Conservation (phyloP, 2,113 vertebrate genomes). For the Prionailurus bengalensis region DNA sequence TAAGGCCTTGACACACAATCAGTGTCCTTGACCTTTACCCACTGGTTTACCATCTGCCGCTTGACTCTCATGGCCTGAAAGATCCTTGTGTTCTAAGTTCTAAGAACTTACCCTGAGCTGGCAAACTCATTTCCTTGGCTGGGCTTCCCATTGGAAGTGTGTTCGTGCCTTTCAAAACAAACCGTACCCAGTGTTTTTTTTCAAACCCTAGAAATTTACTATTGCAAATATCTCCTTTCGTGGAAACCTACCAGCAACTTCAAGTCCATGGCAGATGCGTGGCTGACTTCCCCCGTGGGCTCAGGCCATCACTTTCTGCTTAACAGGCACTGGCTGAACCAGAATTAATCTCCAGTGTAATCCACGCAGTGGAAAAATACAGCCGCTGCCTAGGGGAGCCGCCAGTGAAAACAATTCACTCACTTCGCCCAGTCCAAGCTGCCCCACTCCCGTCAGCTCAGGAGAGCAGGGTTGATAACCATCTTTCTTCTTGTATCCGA, state of each 20-base stretch:
- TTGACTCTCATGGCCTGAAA: slow-evolving; percentile 19
- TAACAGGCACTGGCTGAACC: slow-evolving; percentile 67
- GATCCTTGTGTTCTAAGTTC: slow-evolving; percentile 30
- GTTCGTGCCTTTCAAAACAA: slow-evolving; percentile 66
- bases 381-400: slow-evolving; percentile 55
- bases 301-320: slow-evolving; percentile 66
- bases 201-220: slow-evolving; percentile 62
- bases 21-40: slow-evolving; percentile 41
- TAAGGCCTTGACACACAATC: slow-evolving; percentile 7
- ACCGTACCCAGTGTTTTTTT: slow-evolving; percentile 42
- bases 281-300: slow-evolving; percentile 62
- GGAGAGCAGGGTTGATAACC: neutral
- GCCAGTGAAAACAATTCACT: slow-evolving; percentile 62
- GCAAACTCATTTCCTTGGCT: slow-evolving; percentile 28
- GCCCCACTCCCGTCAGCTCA: neutral
- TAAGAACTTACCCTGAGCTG: slow-evolving; percentile 25
- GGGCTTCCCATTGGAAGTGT: slow-evolving; percentile 12
- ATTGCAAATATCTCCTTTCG: neutral
- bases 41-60: neutral
- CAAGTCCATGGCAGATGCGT: neutral
- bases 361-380: slow-evolving; percentile 81
- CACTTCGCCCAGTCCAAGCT: neutral
- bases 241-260: slow-evolving; percentile 68
- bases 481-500: neutral
- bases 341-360: slow-evolving; percentile 75